These are phyloP conservation scores for Zapornia atra DNA, from an alignment of 2,113 vertebrate genomes.

Conservation along the genomic window DNA sequence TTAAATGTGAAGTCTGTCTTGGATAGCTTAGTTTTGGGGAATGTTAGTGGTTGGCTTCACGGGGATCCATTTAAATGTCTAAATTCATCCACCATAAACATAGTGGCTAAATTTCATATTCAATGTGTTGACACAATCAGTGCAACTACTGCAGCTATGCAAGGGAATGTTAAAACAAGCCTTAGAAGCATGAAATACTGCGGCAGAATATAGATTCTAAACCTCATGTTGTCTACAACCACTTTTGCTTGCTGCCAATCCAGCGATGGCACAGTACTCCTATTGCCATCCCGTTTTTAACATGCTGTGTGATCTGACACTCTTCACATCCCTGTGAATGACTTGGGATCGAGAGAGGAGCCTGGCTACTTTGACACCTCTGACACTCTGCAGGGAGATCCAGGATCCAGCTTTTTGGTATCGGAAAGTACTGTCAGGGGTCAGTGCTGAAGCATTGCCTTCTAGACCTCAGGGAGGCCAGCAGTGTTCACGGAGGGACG, in stretches of 20 bases:
- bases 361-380: background rate
- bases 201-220: background rate
- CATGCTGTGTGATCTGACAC: accelerated
- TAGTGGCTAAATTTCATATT: background rate
- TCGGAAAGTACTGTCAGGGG: background rate
- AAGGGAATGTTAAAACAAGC: background rate
- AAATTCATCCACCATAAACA: background rate
- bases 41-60: background rate
- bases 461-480: background rate
- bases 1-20: background rate
- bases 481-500: background rate
- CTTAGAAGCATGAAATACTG: background rate
- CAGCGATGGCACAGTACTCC: background rate
- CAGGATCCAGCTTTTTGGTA: background rate
- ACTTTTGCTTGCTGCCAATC: background rate
- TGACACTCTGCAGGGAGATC: background rate
- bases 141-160: background rate
- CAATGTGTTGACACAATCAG: background rate
- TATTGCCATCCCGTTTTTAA: background rate
- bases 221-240: accelerated
- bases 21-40: background rate
- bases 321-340: background rate
- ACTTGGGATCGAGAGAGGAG: background rate
- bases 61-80: background rate
- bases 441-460: background rate